phyloP scores from a whole-genome alignment of 2,888 invertebrate species.

The Athetis lepigone region DNA sequence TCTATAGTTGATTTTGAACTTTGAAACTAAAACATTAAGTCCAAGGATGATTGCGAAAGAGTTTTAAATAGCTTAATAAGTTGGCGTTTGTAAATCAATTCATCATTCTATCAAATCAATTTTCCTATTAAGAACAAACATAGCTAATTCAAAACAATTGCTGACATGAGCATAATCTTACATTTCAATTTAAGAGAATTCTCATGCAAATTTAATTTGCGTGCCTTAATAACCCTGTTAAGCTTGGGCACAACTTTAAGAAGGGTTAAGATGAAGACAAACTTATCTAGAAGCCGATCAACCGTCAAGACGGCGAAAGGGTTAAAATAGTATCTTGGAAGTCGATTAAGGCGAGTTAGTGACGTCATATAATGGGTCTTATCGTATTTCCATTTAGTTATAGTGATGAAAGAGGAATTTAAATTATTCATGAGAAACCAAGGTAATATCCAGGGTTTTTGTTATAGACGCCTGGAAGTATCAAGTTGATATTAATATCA shows the following conservation, averaged over 20 bases:
- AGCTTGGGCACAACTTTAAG: constrained; percentile 35
- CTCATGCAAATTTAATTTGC: constrained; percentile 40
- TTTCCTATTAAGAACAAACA: no score
- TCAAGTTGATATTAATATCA: no score
- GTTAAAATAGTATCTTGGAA: constrained; percentile 23
- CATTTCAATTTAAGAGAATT: constrained; percentile 19
- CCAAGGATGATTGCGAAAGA: no score
- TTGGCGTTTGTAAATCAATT: no score
- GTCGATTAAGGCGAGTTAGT: background rate
- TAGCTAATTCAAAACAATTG: background rate
- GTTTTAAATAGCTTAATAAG: no score
- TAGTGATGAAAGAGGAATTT: background rate
- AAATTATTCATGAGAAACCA: constrained; percentile 7
- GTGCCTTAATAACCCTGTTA: constrained; percentile 9
- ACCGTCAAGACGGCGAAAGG: constrained; percentile 43
- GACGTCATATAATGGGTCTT: constrained; percentile 12
- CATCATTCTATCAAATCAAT: no score
- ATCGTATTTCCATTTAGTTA: constrained; percentile 4
- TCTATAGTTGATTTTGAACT: no score
- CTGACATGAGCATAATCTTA: constrained; percentile 8
- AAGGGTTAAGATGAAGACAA: constrained; percentile 58
- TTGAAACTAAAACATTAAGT: no score
- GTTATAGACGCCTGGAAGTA: no score
- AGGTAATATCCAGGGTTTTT: no score
- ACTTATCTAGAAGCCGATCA: constrained; percentile 63